Base-by-base conservation (phyloP, 2,113 vertebrate species). In the Naja naja region DNA sequence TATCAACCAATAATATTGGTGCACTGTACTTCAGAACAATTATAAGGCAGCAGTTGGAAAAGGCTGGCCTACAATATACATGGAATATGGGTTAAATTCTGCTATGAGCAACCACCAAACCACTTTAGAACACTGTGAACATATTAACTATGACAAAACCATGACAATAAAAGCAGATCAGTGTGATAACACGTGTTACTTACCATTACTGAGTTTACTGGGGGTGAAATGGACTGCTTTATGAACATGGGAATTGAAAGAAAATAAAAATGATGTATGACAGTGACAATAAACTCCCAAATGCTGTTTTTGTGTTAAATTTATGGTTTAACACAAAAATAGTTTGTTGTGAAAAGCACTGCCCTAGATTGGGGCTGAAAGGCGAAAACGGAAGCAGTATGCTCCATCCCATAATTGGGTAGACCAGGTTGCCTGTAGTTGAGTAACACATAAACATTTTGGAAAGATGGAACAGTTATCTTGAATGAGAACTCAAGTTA, bases 171-270 rank as follows among this genome's bases (percentile, higher is more conserved):
- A 30, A 55, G 8, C 25, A 9, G 92, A 94, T 25, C 27, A 3
- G 58, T 45, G 49, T 87, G 89, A 90, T 91, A 30, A 88, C 16
- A 2, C 34, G 8, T 5, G 87, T 69, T 69, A 69, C 64, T 69
- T 69, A 18, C 64, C 64, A 34, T 34, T 34, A 34, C 64, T 34
- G 47, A 92, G 93, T 22, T 43, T 22, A 81, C 34, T 81, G 7
- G 20, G 74, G 43, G 34, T 43, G 74, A 94, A 94, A 34, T 88
- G 91, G 86, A 92, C 14, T 1, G 56, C 27, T 91, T 91, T 52
- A 60, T 94, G 47, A 81, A 92, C n/a, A 87, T 94, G 10, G 0
- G 45, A 55, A 92, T 86, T 55, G 60, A 22, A 91, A 94, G 90
- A 54, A 1, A 93, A 93, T 74, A 39, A 39, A 74, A 39, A 39